phyloP scores from a whole-genome alignment of 1,140 invertebrate genomes.

The Pachyrhynchus sulphureomaculatus region DNA sequence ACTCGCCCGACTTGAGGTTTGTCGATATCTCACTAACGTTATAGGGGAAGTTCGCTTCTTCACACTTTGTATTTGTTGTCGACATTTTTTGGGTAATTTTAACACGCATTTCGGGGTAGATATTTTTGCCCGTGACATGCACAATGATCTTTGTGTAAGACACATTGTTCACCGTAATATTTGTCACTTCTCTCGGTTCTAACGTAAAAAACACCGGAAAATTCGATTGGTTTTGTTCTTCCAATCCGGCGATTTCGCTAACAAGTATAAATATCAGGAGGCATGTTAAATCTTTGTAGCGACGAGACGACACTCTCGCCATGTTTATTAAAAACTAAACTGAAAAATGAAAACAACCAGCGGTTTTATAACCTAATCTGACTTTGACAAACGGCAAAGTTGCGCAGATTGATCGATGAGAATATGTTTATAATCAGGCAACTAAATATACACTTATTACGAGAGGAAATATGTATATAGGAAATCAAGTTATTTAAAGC shows the following conservation, averaged over 20 bases:
- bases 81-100: slow-evolving; percentile 39
- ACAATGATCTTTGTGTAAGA: slow-evolving; percentile 40
- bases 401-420: background rate
- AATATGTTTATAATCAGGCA: too few relatives aligned
- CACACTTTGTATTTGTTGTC: slow-evolving; percentile 35
- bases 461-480: background rate
- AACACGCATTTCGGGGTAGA: slow-evolving; percentile 40
- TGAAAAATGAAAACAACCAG: slow-evolving; percentile 35
- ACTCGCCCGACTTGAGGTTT: slow-evolving; percentile 32
- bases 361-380: slow-evolving; percentile 32
- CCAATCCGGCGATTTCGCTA: background rate
- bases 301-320: slow-evolving; percentile 41
- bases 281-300: slow-evolving; percentile 25
- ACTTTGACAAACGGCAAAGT: slow-evolving; percentile 3
- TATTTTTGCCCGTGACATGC: slow-evolving; percentile 44
- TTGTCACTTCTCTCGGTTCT: slow-evolving; percentile 16
- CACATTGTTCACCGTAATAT: slow-evolving; percentile 29
- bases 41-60: slow-evolving; percentile 34
- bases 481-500: too few relatives aligned
- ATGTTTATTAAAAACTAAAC: slow-evolving; percentile 44
- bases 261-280: slow-evolving; percentile 26
- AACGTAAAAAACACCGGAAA: slow-evolving; percentile 35
- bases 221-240: slow-evolving; percentile 20
- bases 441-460: background rate
- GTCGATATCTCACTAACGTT: slow-evolving; percentile 38